Evolutionary conservation across 2,113 vertebrate genomes (phyloP).

Genomic region (Aix galericulata): DNA sequence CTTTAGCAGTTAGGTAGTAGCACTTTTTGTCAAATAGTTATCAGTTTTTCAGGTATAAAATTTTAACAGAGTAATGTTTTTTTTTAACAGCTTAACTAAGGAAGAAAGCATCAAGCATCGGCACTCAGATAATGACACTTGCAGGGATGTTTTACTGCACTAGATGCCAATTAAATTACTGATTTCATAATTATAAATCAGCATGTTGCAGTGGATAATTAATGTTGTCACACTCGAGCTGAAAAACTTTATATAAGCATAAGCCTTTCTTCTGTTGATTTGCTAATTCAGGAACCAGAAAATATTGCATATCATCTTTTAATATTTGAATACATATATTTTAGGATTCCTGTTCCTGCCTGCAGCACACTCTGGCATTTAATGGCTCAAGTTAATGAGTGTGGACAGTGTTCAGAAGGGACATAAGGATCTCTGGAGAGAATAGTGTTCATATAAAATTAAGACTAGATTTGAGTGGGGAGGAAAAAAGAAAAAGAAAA

Average conservation of each 20-base stretch:
- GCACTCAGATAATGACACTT: constrained; percentile 57
- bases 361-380: neutral
- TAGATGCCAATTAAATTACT: constrained; percentile 77
- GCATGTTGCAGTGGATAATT: constrained; percentile 69
- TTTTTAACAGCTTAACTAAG: constrained; percentile 56
- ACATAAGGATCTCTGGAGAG: neutral
- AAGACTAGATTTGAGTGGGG: neutral
- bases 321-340: constrained; percentile 23
- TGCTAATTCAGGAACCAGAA: constrained; percentile 65
- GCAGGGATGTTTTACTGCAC: constrained; percentile 69
- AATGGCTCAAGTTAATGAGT: neutral
- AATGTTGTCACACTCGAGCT: constrained; percentile 70
- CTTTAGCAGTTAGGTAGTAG: neutral
- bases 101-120: constrained; percentile 54
- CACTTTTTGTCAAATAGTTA: neutral
- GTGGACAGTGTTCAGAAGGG: neutral
- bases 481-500: neutral
- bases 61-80: neutral
- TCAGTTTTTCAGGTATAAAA: neutral
- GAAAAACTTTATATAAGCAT: constrained; percentile 64
- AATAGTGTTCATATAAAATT: neutral
- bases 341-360: constrained; percentile 35
- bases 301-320: constrained; percentile 49
- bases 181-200: constrained; percentile 76
- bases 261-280: constrained; percentile 61